Evolutionary conservation across 2,888 invertebrate genomes (phyloP).

Genomic region (Peribatodes rhomboidaria): DNA sequence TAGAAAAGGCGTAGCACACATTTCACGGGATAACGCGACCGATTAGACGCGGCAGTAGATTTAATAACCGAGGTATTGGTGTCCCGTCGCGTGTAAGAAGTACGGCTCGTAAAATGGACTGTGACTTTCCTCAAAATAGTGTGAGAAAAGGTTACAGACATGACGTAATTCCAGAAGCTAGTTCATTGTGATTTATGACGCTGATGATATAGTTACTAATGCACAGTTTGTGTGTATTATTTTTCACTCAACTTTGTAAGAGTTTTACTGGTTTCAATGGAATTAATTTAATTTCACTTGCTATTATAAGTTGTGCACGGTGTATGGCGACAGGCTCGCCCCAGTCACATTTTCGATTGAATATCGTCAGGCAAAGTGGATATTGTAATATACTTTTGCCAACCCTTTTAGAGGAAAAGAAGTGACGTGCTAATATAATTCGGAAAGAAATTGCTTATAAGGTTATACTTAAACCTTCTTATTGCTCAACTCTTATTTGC

Average conservation of each 20-base stretch:
- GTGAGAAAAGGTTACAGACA: constrained; percentile 19
- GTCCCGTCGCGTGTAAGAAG: constrained; percentile 50
- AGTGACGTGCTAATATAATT: too few species aligned
- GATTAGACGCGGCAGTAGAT: constrained; percentile 68
- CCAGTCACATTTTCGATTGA: too few species aligned
- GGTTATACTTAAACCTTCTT: too few species aligned
- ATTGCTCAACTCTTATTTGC: too few species aligned
- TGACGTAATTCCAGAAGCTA: constrained; percentile 16
- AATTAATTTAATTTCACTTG: too few species aligned
- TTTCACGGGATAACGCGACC: constrained; percentile 60
- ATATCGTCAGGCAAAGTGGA: too few species aligned
- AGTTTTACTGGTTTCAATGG: too few species aligned
- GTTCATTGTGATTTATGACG: not conserved
- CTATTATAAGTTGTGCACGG: too few species aligned
- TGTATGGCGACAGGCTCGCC: too few species aligned
- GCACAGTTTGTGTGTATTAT: not conserved
- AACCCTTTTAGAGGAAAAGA: too few species aligned
- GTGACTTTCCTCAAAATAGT: constrained; percentile 28
- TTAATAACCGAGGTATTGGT: constrained; percentile 65
- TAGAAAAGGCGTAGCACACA: constrained; percentile 55
- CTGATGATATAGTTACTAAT: not conserved
- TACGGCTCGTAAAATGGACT: constrained; percentile 25
- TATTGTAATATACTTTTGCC: too few species aligned
- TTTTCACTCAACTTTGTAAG: not conserved
- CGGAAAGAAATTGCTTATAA: too few species aligned